phyloP scores from a whole-genome alignment of 2,888 invertebrate species.

The Drosophila greeni region DNA sequence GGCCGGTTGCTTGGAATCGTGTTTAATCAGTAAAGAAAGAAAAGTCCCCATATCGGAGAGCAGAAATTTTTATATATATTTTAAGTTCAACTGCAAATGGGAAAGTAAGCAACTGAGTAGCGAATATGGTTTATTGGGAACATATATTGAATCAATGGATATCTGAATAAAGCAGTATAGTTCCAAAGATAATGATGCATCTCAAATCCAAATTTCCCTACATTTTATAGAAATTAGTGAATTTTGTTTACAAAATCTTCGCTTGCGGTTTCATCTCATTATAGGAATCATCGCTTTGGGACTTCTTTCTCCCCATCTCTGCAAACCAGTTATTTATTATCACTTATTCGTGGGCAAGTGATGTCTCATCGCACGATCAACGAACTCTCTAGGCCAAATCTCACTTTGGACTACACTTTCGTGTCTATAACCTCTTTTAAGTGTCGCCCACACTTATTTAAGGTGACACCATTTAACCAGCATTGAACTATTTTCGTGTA shows the following conservation, averaged over 20 bases:
- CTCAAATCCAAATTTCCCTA: not conserved
- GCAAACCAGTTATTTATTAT: constrained; percentile 23
- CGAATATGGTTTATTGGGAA: not conserved
- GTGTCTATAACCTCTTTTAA: constrained; percentile 17
- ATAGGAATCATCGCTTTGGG: not conserved
- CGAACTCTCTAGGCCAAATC: constrained; percentile 44
- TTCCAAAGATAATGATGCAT: not conserved
- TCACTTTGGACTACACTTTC: not conserved
- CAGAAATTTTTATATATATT: not conserved
- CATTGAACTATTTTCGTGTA: constrained; percentile 58
- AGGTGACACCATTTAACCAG: constrained; percentile 47
- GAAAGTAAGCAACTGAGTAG: constrained; percentile 15
- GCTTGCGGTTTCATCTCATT: constrained; percentile 26
- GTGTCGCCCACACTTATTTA: constrained; percentile 41
- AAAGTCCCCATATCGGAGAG: constrained; percentile 24
- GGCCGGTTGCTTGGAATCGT: constrained; percentile 53
- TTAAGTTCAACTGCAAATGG: not conserved
- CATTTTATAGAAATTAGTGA: not conserved
- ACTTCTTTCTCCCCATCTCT: constrained; percentile 18
- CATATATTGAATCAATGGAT: constrained; percentile 10
- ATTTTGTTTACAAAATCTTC: constrained; percentile 3
- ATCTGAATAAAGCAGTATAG: not conserved
- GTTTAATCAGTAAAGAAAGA: constrained; percentile 52
- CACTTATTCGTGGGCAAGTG: constrained; percentile 32
- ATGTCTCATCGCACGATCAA: constrained; percentile 34